Base-by-base conservation (phyloP, 2,113 vertebrate species). In the Rana temporaria region DNA sequence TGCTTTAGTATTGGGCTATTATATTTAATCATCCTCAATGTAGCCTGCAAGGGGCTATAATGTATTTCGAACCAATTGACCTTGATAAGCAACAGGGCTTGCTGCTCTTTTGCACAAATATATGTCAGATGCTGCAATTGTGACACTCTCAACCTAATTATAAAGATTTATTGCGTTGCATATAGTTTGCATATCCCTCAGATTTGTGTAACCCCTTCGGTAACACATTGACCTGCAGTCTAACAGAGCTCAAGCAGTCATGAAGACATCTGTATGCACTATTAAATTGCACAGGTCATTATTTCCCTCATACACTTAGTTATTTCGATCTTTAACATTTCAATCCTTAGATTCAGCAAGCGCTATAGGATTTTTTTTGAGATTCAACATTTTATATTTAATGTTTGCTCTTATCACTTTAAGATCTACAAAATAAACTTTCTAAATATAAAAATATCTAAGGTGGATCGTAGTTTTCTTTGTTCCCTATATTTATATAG, bases 111-210 rank as follows among this genome's bases (percentile, higher is more conserved):
- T 53, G 20, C 60, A 55, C 81, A 75, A 75, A 74, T 83, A 83
- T 60, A 74, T 75, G 80, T 67, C 70, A 83, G 52, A 68, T 38
- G 22, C 34, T 60, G 53, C 81, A 68, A 56, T 68, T 75, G 53
- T 76, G 63, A 68, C 81, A 83, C 34, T 26, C 81, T 75, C 62
- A 68, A 83, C n/a, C 81, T 66, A 83, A 83, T 83, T 83, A 83
- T 57, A 56, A 34, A 83, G 81, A 83, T 83, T 75, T 83, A 83
- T 83, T 74, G 55, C 71, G 57, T 60, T 75, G 71, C 52, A 82
- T 83, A 75, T 32, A 60, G 62, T 82, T 82, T 82, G 70, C 71
- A 82, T 75, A 68, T 60, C 32, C 22, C 55, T 82, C 12, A 60
- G 22, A 60, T 76, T 76, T 76, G 4, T 42, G 15, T 68, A 80